Percentiles rank a stretch among this genome's conserved stretches.
Conservation (phyloP, 2,888 invertebrate species). For the Nomada ferruginata region DNA sequence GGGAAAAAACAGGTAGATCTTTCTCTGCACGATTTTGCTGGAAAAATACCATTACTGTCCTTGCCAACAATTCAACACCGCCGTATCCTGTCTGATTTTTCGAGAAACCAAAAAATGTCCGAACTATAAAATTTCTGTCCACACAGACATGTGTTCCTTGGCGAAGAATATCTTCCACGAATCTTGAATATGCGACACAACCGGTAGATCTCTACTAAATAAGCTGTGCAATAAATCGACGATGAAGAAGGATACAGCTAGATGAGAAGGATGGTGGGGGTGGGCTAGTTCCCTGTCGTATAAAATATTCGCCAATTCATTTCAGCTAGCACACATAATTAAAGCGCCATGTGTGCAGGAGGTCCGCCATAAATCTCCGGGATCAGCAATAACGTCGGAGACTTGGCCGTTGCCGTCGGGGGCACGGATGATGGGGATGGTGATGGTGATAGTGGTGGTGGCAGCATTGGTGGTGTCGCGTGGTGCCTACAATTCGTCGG, state of each 20-base stretch:
- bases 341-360: conserved; percentile 83
- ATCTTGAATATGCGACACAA: neutral
- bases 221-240: conserved; percentile 63
- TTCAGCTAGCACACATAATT: conserved; percentile 81
- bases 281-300: conserved; percentile 66
- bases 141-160: too few species aligned
- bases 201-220: conserved; percentile 58
- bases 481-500: conserved; percentile 77
- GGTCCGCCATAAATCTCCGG: conserved; percentile 81
- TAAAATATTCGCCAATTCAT: conserved; percentile 83
- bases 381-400: conserved; percentile 83
- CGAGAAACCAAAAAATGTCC: too few species aligned
- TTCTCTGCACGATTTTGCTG: conserved; percentile 45
- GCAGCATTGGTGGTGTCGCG: conserved; percentile 51
- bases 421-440: conserved; percentile 68
- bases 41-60: conserved; percentile 66
- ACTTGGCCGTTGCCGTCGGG: conserved; percentile 76
- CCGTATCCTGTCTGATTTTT: neutral
- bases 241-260: neutral
- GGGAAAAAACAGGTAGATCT: conserved; percentile 31
- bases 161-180: neutral
- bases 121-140: too few species aligned
- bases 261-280: conserved; percentile 25
- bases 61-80: conserved; percentile 60
- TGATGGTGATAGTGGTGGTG: conserved; percentile 61